phyloP scores from a whole-genome alignment of 2,113 vertebrate genomes.

The Pitta sordida region DNA sequence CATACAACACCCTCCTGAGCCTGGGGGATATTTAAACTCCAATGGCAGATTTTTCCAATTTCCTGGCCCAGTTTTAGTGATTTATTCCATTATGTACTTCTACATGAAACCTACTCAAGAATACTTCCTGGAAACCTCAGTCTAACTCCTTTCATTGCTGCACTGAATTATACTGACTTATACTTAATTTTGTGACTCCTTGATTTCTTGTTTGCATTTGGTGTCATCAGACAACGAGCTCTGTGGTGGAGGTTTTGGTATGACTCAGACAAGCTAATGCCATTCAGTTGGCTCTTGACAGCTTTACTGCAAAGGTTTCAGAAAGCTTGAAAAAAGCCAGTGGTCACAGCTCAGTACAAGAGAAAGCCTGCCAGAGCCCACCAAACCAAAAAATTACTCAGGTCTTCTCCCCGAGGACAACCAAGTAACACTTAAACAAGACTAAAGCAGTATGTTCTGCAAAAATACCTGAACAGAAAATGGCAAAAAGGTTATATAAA shows the following conservation, averaged over 20 bases:
- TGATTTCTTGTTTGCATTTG: neutral
- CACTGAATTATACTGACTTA: neutral
- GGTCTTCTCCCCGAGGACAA: constrained; percentile 9
- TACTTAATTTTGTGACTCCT: neutral
- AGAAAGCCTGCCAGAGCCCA: constrained; percentile 32
- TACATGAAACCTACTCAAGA: neutral
- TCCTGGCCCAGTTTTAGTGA: constrained; percentile 9
- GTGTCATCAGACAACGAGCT: constrained; percentile 10
- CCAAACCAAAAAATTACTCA: neutral
- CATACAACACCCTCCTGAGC: constrained; percentile 14
- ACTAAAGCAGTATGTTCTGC: constrained; percentile 17
- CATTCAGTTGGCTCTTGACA: neutral
- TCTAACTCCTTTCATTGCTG: neutral
- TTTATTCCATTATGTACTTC: neutral
- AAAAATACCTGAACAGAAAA: constrained; percentile 10
- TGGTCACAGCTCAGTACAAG: neutral
- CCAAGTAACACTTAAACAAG: constrained; percentile 5
- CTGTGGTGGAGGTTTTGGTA: neutral
- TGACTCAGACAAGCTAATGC: neutral
- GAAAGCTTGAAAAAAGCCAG: constrained; percentile 3
- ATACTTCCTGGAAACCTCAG: neutral
- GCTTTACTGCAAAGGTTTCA: neutral
- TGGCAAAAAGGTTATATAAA: constrained; percentile 52
- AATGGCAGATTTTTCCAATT: neutral
- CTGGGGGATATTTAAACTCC: neutral